Evolutionary conservation across 1,140 invertebrate genomes (phyloP), one percentile per base, ranked within the genome.

Genomic region (Penaeus indicus): DNA sequence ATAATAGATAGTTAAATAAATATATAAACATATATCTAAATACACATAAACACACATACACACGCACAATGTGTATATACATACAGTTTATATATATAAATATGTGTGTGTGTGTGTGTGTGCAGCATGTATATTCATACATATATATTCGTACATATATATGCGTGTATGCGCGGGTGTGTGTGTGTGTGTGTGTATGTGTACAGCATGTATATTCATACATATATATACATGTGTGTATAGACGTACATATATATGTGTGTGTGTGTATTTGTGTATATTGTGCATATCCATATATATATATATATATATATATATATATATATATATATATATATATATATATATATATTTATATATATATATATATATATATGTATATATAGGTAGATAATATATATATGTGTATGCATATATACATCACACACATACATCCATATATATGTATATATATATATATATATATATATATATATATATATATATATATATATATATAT

Each of bases 221-320:
- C 27, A 75, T 27, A 75, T 75, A 75, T 11, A 75, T 75, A 75
- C 21, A 75, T 72, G 21, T 72, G 21, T 72, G 21, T 72, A 25
- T 69, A 69, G 10, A 69, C 22, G 22, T 69, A 69, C 22, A 69
- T 69, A 69, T 72, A 72, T 72, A 19, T 13, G 25, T 72, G 5
- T 72, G 1, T 32, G 18, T 72, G 4, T 72, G n/a, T 72, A 72
- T 2, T 1, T n/a, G 67, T 72, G 8, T 72, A 32, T 0, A 13
- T n/a, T 27, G 32, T 72, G 8, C 22, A 22, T 22, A 0, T 72
- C 21, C 22, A 25, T 25, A 72, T 72, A 21, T 27, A 22, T 25
- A 16, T 38, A 38, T 38, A 38, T 38, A 38, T 38, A 4, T 4
- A 42, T 42, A 4, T 42, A 42, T 42, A 42, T 42, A 42, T 42